Base-by-base conservation (phyloP, 2,888 invertebrate genomes). In the Acholoe squamosa region DNA sequence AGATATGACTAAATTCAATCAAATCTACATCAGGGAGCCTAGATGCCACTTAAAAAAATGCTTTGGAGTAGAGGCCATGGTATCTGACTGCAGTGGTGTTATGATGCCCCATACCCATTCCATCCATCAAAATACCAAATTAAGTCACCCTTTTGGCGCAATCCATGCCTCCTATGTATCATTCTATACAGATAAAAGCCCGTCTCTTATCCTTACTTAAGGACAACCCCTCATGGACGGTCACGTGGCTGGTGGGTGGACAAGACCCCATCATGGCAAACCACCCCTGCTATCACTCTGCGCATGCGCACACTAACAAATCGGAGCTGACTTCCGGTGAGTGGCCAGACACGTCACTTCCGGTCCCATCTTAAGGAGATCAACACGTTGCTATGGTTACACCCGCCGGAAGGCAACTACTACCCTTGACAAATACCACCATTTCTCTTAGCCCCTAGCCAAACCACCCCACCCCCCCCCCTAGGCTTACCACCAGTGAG, bases 301-400 rank as follows among this genome's bases (percentile, higher is more conserved):
- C 43, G n/a, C 61, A 61, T 19, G n/a, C 61, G n/a, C 61, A 19
- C 61, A 61, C 61, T n/a, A 61, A 61, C 61, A n/a, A 61, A 61
- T n/a, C 61, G 22, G 19, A n/a, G n/a, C 61, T n/a, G 61, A 19
- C 61, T 61, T 61, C 61, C 61, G 61, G 22, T 19, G 61, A 61
- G 61, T n/a, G 19, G 61, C 22, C 19, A 28, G 28, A 25, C 14
- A 28, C 71, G 71, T 61, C 61, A 61, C 61, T 61, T 61, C 61
- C 61, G 61, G 61, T 28, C n/a, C 71, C 28, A 28, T 71, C 28
- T 28, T 28, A 28, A 71, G 71, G 71, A 71, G 71, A 71, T 71
- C 71, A 71, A 71, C 71, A 71, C 71, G 71, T 71, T 71, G 71
- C 71, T 28, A 71, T 71, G 71, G 71, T 71, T 71, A 28, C 71